Evolutionary conservation across 2,113 vertebrate genomes (phyloP).

Genomic region (Pachycephala philippinensis): DNA sequence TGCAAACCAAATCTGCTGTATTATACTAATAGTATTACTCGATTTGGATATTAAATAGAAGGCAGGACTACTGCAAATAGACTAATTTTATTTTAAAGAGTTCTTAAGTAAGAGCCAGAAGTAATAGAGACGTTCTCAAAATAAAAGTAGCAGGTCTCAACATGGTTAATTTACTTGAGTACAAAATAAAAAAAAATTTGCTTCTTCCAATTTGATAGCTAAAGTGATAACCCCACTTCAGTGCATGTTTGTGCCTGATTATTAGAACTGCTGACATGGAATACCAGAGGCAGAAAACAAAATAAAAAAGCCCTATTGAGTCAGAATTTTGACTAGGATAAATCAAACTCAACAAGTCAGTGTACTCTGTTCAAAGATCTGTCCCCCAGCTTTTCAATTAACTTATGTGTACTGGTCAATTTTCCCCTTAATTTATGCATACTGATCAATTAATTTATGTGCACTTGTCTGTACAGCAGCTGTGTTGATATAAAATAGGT

Average conservation of each 20-base stretch:
- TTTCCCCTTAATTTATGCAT: neutral
- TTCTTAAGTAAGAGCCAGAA: neutral
- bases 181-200: neutral
- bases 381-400: neutral
- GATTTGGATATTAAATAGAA: neutral
- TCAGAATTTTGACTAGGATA: neutral
- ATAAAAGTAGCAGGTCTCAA: neutral
- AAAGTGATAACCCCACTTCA: neutral
- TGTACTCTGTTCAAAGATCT: neutral
- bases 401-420: neutral
- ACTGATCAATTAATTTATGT: neutral
- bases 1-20: neutral
- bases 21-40: neutral
- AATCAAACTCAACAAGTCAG: neutral
- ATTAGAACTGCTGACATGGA: neutral
- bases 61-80: neutral
- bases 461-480: neutral
- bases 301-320: neutral
- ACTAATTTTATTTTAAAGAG: neutral
- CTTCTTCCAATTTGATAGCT: neutral
- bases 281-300: neutral
- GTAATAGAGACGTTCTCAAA: neutral
- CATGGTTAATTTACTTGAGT: neutral
- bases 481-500: neutral
- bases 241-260: neutral